These are phyloP conservation scores for Bombyx mandarina DNA, from an alignment of 1,140 invertebrate species.

Conservation along the genomic window DNA sequence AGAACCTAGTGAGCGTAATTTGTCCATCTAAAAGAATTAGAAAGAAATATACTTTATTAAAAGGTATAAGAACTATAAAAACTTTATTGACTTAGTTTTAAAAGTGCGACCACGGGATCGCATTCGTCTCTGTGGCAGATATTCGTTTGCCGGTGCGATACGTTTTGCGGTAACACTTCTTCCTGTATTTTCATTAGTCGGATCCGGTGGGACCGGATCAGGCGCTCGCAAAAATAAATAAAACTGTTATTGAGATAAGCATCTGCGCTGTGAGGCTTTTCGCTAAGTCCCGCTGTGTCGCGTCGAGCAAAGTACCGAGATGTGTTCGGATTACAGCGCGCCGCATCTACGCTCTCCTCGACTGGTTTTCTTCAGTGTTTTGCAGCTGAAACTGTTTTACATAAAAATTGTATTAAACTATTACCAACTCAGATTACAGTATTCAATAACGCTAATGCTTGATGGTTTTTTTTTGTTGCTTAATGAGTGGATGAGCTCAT, in stretches of 20 bases:
- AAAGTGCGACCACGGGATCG: no score
- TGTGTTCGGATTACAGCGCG: constrained; percentile 59
- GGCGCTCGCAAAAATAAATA: constrained; percentile 66
- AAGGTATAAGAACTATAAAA: no score
- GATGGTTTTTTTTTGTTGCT: not conserved
- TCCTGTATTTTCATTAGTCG: constrained; percentile 61
- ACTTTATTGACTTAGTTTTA: no score
- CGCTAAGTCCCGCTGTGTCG: constrained; percentile 62
- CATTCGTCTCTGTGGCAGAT: no score
- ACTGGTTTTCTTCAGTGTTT: constrained; percentile 49
- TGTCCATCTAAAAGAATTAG: no score
- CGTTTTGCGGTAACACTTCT: constrained; percentile 25
- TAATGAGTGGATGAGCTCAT: no score
- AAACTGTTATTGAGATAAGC: constrained; percentile 71
- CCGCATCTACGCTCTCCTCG: constrained; percentile 33
- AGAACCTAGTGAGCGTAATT: no score
- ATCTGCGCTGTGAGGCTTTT: constrained; percentile 62
- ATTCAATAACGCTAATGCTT: not conserved
- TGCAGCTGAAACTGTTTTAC: constrained; percentile 53
- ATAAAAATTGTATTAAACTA: constrained; percentile 15
- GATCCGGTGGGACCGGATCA: constrained; percentile 55
- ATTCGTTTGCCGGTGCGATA: not conserved
- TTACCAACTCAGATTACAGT: not conserved
- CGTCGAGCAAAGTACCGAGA: constrained; percentile 63
- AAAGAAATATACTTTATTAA: no score